Evolutionary conservation across 2,888 invertebrate genomes (phyloP).

Genomic region (Drosophila putrida): DNA sequence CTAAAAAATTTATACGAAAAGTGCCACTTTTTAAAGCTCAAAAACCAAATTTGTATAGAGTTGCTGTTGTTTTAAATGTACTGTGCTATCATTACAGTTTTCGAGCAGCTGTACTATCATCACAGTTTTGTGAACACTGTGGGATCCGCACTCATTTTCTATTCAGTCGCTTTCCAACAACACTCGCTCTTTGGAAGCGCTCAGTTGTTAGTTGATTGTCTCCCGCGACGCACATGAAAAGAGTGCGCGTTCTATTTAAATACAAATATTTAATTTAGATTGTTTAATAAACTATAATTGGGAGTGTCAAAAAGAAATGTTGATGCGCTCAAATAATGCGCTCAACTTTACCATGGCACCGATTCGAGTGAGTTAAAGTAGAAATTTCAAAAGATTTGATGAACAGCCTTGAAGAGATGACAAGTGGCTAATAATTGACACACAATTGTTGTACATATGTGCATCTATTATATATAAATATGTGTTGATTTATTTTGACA

Average conservation of each 20-base stretch:
- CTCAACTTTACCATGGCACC: conserved; percentile 39
- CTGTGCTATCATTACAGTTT: conserved; percentile 4
- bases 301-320: conserved; percentile 25
- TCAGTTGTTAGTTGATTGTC: conserved; percentile 41
- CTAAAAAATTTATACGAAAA: no score
- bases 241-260: conserved; percentile 11
- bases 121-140: conserved; percentile 4
- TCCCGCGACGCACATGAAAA: conserved; percentile 41
- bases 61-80: conserved; percentile 1
- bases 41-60: no score
- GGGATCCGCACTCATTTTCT: conserved; percentile 8
- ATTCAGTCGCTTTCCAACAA: not conserved
- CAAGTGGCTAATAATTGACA: conserved; percentile 29
- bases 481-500: conserved; percentile 5
- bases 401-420: not conserved
- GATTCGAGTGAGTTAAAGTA: conserved; percentile 44
- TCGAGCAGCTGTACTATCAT: not conserved
- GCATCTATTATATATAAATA: conserved; percentile 8
- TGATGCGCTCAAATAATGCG: conserved; percentile 37
- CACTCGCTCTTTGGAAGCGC: conserved; percentile 3
- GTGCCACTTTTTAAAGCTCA: no score
- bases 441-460: conserved; percentile 28
- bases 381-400: conserved; percentile 1
- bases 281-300: conserved; percentile 31
- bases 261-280: conserved; percentile 22